Evolutionary conservation across 1,140 invertebrate genomes (phyloP).

Genomic region (Musca vetustissima): DNA sequence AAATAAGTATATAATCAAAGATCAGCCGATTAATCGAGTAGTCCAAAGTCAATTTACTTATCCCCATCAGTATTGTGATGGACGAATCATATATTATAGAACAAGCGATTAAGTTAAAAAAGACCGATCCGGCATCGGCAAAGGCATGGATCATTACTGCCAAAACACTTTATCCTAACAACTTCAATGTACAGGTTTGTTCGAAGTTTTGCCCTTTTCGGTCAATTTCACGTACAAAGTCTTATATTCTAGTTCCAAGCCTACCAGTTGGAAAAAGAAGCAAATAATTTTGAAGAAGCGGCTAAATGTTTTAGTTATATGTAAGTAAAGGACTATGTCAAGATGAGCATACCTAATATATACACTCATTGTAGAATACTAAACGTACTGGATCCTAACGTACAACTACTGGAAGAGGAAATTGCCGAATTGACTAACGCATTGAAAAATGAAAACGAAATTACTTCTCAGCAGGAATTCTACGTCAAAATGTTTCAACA

Average conservation of each 20-base stretch:
- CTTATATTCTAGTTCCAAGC: slow-evolving; percentile 69
- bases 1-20: too few relatives aligned
- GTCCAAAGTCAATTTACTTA: too few relatives aligned
- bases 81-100: slow-evolving; percentile 66
- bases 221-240: slow-evolving; percentile 28
- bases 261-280: slow-evolving; percentile 77
- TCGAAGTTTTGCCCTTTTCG: too few relatives aligned
- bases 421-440: slow-evolving; percentile 76
- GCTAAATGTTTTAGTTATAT: slow-evolving; percentile 77
- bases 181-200: slow-evolving; percentile 78
- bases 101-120: slow-evolving; percentile 70
- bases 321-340: slow-evolving; percentile 38
- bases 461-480: slow-evolving; percentile 55
- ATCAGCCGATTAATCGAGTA: too few relatives aligned
- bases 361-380: slow-evolving; percentile 43
- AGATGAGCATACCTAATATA: background rate
- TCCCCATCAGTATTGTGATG: too few relatives aligned
- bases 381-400: slow-evolving; percentile 58
- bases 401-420: slow-evolving; percentile 74
- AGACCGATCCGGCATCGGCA: slow-evolving; percentile 72
- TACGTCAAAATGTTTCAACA: slow-evolving; percentile 70
- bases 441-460: slow-evolving; percentile 62
- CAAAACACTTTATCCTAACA: slow-evolving; percentile 81
- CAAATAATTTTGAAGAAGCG: slow-evolving; percentile 76
- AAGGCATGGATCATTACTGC: slow-evolving; percentile 92